A percentile compares a stretch with the other conserved stretches of the same genome.
phyloP scores from a whole-genome alignment of 2,113 vertebrate species.

The Microcebus tavaratra region DNA sequence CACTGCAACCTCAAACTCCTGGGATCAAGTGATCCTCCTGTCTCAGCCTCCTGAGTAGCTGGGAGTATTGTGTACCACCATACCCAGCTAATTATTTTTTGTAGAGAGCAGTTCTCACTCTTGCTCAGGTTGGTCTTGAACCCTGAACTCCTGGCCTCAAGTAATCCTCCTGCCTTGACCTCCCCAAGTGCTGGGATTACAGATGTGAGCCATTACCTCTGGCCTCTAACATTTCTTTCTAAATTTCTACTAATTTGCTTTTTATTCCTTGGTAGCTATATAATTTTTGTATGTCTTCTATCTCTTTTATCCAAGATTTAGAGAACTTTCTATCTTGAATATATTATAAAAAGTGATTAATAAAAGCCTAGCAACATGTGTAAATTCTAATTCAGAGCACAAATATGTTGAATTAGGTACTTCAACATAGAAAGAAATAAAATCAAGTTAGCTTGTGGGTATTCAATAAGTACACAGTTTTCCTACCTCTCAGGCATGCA shows the following conservation, averaged over 20 bases:
- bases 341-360: constrained; percentile 45
- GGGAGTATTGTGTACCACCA: too few species aligned
- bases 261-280: background rate
- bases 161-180: background rate
- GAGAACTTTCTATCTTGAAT: background rate
- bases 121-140: background rate
- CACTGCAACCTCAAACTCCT: too few species aligned
- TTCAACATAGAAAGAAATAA: background rate
- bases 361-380: background rate
- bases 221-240: background rate
- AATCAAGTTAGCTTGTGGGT: background rate
- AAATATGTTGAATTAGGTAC: background rate
- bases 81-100: background rate
- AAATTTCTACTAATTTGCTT: constrained; percentile 8
- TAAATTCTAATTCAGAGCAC: constrained; percentile 17
- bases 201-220: background rate
- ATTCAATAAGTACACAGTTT: background rate
- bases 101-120: background rate
- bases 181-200: background rate
- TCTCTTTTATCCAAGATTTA: background rate
- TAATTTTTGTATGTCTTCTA: background rate
- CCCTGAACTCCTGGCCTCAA: background rate
- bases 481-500: background rate
- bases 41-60: too few species aligned
- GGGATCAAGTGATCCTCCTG: too few species aligned